Conservation (phyloP, 2,113 vertebrate genomes). For the Astur gentilis region DNA sequence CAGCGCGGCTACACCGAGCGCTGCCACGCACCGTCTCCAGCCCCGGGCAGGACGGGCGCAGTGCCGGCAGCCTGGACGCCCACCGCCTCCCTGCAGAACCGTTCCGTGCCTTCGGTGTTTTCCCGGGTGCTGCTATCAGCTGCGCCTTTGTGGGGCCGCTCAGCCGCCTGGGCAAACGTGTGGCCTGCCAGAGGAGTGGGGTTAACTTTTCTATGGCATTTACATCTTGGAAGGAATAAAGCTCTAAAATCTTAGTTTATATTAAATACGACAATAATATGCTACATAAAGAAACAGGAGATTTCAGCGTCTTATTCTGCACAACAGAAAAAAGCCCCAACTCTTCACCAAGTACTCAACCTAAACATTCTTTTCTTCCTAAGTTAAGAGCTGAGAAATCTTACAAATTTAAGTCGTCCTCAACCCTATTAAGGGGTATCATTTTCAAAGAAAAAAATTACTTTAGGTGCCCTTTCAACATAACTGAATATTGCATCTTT, state of each 20-base stretch:
- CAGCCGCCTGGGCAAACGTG: fast-evolving
- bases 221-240: background rate
- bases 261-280: background rate
- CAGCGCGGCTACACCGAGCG: fast-evolving
- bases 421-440: fast-evolving
- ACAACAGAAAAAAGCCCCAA: background rate
- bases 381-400: background rate
- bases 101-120: background rate
- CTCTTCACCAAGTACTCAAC: background rate
- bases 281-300: background rate
- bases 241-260: background rate
- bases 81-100: background rate
- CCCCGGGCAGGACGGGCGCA: background rate
- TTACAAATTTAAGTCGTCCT: background rate
- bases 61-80: background rate
- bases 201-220: background rate
- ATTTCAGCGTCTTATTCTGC: background rate
- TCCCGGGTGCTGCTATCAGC: fast-evolving
- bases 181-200: background rate
- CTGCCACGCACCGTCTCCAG: background rate
- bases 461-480: background rate
- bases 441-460: background rate
- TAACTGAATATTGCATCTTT: background rate
- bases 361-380: background rate
- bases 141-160: background rate